Evolutionary conservation across 2,888 invertebrate species (phyloP), one percentile per base, ranked within the genome.

Genomic region (Acrobasis consociella): DNA sequence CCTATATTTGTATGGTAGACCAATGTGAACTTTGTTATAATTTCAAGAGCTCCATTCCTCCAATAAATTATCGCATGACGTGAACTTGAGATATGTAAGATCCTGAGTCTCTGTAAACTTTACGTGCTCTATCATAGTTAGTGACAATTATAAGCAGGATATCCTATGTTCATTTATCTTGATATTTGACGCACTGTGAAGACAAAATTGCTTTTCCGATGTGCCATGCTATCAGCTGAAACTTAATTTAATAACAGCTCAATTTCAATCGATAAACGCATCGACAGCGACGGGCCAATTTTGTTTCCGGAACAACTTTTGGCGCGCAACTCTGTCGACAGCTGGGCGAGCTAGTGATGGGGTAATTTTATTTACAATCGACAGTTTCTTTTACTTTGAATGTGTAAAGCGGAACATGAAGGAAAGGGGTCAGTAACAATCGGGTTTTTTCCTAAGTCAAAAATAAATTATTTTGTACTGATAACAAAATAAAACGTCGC

Each of bases 261-360:
- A 38, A 9, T 31, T 7, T 15, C 49, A 49, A 50, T 17, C 59
- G 60, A 37, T 60, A 51, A 13, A 56, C 38, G 51, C 60, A 60
- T 50, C 58, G 22, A 31, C 50, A 60, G 15, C 59, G 37, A 38
- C 17, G 60, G 51, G 51, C 60, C 60, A 60, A 60, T 60, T 60
- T 60, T 52, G 60, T 60, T 51, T 52, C 51, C 60, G 42, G 39
- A 51, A 51, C 60, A 60, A 60, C 39, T 60, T 60, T 60, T 51
- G 60, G 51, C 60, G 16, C 42, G 38, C 16, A 60, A 60, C 60
- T 60, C 51, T 42, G 51, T 51, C 51, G 42, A 60, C 60, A 38
- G 38, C 39, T 42, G 56, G 38, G 9, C 17, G 39, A 9, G 13
- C 17, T 51, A 60, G 51, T 51, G 60, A 60, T 51, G 60, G 38